Evolutionary conservation across 2,888 invertebrate genomes (phyloP).

Genomic region (Cactoblastis cactorum): DNA sequence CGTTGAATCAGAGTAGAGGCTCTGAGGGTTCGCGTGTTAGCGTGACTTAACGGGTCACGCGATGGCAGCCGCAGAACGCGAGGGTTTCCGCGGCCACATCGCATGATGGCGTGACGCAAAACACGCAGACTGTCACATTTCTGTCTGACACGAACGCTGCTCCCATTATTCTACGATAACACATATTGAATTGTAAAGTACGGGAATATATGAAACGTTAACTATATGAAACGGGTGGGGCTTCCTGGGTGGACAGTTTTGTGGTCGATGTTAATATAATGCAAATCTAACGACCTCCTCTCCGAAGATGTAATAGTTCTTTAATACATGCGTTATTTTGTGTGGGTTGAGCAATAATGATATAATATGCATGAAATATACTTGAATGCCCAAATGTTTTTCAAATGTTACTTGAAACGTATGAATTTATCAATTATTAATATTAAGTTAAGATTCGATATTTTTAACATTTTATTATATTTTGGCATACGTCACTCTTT

Average conservation of each 20-base stretch:
- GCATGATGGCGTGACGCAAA: slow-evolving; percentile 41
- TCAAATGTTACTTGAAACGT: no score
- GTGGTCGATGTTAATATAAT: not conserved
- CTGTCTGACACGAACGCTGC: slow-evolving; percentile 31
- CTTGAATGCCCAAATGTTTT: no score
- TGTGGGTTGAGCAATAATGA: no score
- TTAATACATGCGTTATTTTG: not conserved
- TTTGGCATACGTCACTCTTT: no score
- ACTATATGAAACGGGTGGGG: not conserved
- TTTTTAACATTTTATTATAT: no score
- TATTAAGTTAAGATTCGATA: no score
- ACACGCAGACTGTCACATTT: slow-evolving; percentile 40
- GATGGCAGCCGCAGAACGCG: slow-evolving; percentile 12
- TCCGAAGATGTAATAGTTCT: not conserved
- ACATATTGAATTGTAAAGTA: slow-evolving; percentile 5
- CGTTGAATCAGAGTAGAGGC: not conserved
- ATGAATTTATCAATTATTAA: no score
- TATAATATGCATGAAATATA: no score
- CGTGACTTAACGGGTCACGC: slow-evolving; percentile 1
- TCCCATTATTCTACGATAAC: slow-evolving; percentile 25
- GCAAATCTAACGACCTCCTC: not conserved
- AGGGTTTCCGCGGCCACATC: slow-evolving; percentile 23
- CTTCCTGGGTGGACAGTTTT: not conserved
- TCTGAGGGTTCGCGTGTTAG: not conserved
- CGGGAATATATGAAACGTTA: not conserved